Conservation (phyloP, 2,797 vertebrate genomes). For the Trachurus trachurus region DNA sequence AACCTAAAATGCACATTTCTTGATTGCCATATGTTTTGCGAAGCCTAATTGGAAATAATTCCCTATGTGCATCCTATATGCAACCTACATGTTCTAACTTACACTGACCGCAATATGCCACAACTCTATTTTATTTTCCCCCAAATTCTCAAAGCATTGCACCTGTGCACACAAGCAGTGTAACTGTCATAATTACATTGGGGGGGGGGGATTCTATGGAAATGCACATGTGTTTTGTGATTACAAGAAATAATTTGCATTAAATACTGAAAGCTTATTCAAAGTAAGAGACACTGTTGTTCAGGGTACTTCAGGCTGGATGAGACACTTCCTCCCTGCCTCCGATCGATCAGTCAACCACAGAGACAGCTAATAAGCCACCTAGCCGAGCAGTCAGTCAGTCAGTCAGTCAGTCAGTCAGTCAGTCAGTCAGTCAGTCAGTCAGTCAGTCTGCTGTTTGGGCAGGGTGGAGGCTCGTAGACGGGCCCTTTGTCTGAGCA, state of each 20-base stretch:
- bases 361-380: conserved; percentile 47
- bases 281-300: neutral
- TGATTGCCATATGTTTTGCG: neutral
- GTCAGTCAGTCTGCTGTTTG: conserved; percentile 67
- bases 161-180: neutral
- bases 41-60: neutral
- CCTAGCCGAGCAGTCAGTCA: conserved; percentile 46
- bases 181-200: neutral
- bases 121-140: neutral
- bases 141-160: neutral
- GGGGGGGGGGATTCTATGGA: neutral
- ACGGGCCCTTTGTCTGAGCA: conserved; percentile 81
- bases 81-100: neutral
- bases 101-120: neutral
- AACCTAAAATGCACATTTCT: neutral
- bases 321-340: conserved; percentile 26
- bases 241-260: neutral
- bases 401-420: conserved; percentile 21
- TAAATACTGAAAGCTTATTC: neutral
- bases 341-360: conserved; percentile 45
- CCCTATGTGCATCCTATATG: neutral
- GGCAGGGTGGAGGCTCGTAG: conserved; percentile 75
- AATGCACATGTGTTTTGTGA: conserved; percentile 5
- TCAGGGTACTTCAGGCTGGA: neutral
- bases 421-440: conserved; percentile 35